These are phyloP conservation scores for Hesperia comma DNA, from an alignment of 2,888 invertebrate species.

Conservation along the genomic window DNA sequence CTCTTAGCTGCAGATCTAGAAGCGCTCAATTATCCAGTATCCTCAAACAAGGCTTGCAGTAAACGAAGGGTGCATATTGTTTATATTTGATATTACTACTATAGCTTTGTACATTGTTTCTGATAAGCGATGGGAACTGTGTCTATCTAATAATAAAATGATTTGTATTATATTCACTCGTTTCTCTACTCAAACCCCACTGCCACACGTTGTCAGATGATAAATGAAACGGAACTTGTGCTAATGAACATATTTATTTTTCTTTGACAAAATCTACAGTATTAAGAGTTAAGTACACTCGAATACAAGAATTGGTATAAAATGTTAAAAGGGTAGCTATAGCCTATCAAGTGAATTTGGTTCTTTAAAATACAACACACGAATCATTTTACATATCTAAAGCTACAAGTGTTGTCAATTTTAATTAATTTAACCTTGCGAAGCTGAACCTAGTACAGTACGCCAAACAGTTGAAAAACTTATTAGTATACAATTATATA, in stretches of 20 bases:
- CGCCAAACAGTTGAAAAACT: constrained; percentile 39
- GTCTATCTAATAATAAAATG: constrained; percentile 88
- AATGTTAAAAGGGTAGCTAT: constrained; percentile 79
- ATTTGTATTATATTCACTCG: constrained; percentile 85
- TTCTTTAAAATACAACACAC: constrained; percentile 74
- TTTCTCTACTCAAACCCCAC: constrained; percentile 53
- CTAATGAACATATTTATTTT: constrained; percentile 83
- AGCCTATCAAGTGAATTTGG: constrained; percentile 76
- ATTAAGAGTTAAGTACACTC: constrained; percentile 82
- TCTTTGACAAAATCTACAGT: constrained; percentile 82
- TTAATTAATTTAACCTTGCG: constrained; percentile 42
- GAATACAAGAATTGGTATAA: constrained; percentile 83
- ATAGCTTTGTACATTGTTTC: constrained; percentile 89
- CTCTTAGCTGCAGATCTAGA: constrained; percentile 79
- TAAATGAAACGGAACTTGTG: constrained; percentile 56
- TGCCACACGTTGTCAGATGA: constrained; percentile 25
- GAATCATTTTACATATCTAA: constrained; percentile 58
- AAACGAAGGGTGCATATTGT: constrained; percentile 84
- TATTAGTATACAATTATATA: constrained; percentile 28
- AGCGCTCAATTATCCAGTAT: constrained; percentile 83
- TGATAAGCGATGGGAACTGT: constrained; percentile 88
- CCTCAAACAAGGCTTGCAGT: constrained; percentile 83
- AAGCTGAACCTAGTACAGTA: constrained; percentile 40
- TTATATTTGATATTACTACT: constrained; percentile 85
- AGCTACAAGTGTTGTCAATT: constrained; percentile 50